Base-by-base conservation (phyloP, 2,888 invertebrate genomes). In the Morpho deidamia region DNA sequence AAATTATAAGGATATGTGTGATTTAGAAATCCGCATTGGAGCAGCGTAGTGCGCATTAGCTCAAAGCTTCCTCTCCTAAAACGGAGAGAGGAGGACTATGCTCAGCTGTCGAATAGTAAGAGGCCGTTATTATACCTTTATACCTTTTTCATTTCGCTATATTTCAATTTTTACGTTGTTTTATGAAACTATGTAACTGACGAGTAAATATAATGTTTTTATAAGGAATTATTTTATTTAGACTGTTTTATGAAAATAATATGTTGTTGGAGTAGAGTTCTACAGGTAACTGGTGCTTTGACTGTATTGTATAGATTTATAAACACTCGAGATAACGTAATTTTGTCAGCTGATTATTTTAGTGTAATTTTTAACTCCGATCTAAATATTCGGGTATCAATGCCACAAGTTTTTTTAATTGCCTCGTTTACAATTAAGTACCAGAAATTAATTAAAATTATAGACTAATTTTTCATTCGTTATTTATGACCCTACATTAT, bases 291-390 rank as follows among this genome's bases (percentile, higher is more conserved):
- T 11, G 8, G 11, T 41, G 41, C 49, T 42, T 9, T 34, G 40
- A n/a, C 48, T 50, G 43, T 14, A 11, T 38, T 43, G 32, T 72
- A 66, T 70, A 72, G 73, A 77, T 78, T 76, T 77, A 76, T 71
- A 66, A 71, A 67, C 64, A 64, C 70, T 69, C 67, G 62, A 72
- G 68, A 71, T 72, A 73, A 69, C 68, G 68, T 62, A 68, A 56
- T 64, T 70, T 69, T 51, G 46, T 69, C 70, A 68, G 68, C 67
- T 69, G 69, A 70, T 69, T 67, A 56, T 51, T 58, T 37, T 37
- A 10, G 10, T 37, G 35, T 37, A 37, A n/a, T 39, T 60, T 71
- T 68, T 66, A 70, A 43, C 23, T 23, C 23, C 23, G 59, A 57
- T 58, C 62, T 38, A 53, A 57, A 55, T 53, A 55, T 57, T 62